Base-by-base conservation (phyloP, 2,888 invertebrate genomes). In the Athetis lepigone region DNA sequence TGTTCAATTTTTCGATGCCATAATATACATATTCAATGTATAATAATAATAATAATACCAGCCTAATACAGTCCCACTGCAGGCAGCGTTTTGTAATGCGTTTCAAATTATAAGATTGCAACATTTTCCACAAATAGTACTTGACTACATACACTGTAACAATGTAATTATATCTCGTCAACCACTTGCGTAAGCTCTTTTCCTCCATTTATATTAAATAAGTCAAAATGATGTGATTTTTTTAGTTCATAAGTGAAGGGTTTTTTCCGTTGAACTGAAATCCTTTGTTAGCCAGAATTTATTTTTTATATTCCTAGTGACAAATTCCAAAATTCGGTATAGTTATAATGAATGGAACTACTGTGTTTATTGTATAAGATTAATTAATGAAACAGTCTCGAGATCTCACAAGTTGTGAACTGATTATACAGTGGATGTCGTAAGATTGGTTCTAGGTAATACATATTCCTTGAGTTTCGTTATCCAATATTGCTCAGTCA, bases 201-300 rank as follows among this genome's bases (percentile, higher is more conserved):
- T 65, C 69, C 67, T 74, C 76, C 70, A 73, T 65, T 68, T 68
- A 43, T 61, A 75, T 64, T 43, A 65, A 70, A 80, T 85, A 86
- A 86, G 85, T 70, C 67, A 83, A 84, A 84, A 80, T 83, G 69
- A 85, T 86, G 81, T 88, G 82, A 86, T 86, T 81, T 79, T n/a
- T 70, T 82, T 85, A 86, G 83, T 76, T 77, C 37, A 51, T 87
- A 88, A 86, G 85, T 73, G 58, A 79, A 77, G 60, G 70, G 72
- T 69, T 75, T 75, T 50, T 74, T 61, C 43, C 58, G 52, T 68
- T 64, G 65, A 61, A 61, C 51, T 67, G 57, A 57, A 45, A 70
- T 49, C 45, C 56, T 61, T 46, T 61, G 49, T 52, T 39, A 45
- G 71, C 54, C 36, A 64, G 47, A 65, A 36, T 70, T 72, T 78